Conservation (phyloP, 2,113 vertebrate genomes). For the Coptodon bakossiorum region DNA sequence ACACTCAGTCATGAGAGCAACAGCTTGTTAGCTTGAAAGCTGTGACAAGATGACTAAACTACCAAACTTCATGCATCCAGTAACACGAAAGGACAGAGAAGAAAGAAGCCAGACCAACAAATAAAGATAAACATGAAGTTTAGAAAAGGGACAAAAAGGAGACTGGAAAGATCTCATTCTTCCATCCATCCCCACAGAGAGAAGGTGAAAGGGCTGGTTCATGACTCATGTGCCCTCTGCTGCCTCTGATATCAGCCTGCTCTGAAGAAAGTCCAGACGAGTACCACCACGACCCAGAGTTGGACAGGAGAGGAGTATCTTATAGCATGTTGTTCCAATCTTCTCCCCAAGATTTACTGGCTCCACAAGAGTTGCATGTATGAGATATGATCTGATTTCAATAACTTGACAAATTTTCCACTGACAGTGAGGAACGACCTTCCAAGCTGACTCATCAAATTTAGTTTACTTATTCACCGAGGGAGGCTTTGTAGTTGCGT, state of each 20-base stretch:
- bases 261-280: background rate
- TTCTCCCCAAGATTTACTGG: background rate
- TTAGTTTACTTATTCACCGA: background rate
- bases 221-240: background rate
- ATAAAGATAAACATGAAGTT: background rate
- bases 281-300: background rate
- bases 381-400: background rate
- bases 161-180: background rate
- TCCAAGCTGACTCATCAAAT: background rate
- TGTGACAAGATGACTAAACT: background rate
- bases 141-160: background rate
- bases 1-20: background rate
- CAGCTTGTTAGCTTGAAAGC: background rate
- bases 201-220: conserved; percentile 29
- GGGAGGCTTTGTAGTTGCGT: background rate
- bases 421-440: background rate
- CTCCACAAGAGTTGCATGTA: background rate
- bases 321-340: background rate
- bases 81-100: background rate
- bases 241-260: background rate
- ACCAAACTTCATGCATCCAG: background rate
- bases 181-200: conserved; percentile 30
- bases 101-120: background rate
- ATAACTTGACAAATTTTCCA: background rate
- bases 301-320: background rate